A percentile compares a stretch with the other conserved stretches of the same genome.
Evolutionary conservation across 2,797 vertebrate genomes (phyloP).

Genomic region (Xenops minutus): DNA sequence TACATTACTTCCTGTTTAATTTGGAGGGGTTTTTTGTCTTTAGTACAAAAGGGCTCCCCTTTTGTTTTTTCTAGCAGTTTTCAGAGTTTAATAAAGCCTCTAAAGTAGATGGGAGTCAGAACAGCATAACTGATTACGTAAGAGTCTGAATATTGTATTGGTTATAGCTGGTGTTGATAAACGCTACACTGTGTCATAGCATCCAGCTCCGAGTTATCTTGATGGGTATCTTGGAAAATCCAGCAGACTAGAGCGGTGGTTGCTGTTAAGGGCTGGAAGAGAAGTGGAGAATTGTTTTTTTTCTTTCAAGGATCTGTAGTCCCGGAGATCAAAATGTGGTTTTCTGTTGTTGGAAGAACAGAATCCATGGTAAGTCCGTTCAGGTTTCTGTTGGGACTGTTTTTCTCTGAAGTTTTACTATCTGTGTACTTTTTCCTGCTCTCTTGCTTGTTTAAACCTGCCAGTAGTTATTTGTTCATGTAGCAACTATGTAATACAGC

Average conservation of each 20-base stretch:
- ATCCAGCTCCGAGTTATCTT: constrained; percentile 69
- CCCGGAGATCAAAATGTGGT: constrained; percentile 84
- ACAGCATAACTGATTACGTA: constrained; percentile 76
- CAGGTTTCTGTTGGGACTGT: constrained; percentile 45
- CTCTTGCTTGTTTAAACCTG: constrained; percentile 60
- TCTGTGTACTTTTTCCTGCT: constrained; percentile 21
- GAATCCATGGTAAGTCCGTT: constrained; percentile 82
- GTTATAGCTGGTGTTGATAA: constrained; percentile 68
- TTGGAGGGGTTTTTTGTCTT: constrained; percentile 59
- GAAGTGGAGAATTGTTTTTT: constrained; percentile 59
- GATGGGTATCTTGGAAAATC: constrained; percentile 63
- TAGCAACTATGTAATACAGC: constrained; percentile 22
- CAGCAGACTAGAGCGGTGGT: constrained; percentile 59
- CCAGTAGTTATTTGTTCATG: constrained; percentile 21
- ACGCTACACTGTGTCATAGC: constrained; percentile 65
- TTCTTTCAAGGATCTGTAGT: constrained; percentile 59
- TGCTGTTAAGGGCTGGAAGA: constrained; percentile 54
- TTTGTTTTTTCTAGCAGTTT: constrained; percentile 63
- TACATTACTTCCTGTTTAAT: constrained; percentile 74
- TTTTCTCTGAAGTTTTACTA: constrained; percentile 52
- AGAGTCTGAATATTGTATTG: constrained; percentile 72
- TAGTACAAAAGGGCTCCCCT: constrained; percentile 48
- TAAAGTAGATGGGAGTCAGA: constrained; percentile 67
- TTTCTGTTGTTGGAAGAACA: constrained; percentile 92
- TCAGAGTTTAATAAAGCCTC: constrained; percentile 66